These are phyloP conservation scores for Anisognathus igniventris DNA, from an alignment of 2,797 vertebrate species.

Conservation along the genomic window DNA sequence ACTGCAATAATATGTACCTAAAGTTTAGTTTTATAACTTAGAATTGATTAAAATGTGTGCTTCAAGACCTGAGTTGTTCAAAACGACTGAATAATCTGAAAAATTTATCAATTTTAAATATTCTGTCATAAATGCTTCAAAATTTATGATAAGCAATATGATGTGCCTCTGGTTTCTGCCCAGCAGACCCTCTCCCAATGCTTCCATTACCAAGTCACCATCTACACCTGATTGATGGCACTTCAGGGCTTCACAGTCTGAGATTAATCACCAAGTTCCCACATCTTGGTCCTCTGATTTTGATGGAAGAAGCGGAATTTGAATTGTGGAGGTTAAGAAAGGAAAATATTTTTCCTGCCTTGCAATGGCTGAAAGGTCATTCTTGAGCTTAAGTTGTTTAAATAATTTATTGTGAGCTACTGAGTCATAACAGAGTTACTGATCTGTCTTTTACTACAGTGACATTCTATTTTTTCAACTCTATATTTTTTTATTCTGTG, in stretches of 20 bases:
- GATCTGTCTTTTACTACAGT: constrained; percentile 18
- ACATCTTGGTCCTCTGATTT: not conserved
- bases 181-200: not conserved
- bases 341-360: constrained; percentile 63
- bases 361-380: constrained; percentile 56
- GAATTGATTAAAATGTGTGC: not conserved
- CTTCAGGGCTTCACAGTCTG: not conserved
- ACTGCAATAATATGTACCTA: not conserved
- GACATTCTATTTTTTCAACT: constrained; percentile 35
- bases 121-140: not conserved
- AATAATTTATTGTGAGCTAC: constrained; percentile 63
- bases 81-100: not conserved
- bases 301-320: not conserved
- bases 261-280: constrained; percentile 20
- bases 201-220: not conserved
- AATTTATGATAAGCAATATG: not conserved
- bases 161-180: not conserved
- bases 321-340: constrained; percentile 38
- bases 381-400: constrained; percentile 62
- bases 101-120: not conserved
- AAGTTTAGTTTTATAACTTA: not conserved
- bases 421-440: constrained; percentile 33
- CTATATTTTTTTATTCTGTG: constrained; percentile 1
- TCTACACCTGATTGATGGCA: not conserved
- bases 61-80: not conserved